A percentile compares a stretch with the other conserved stretches of the same genome.
Conservation (phyloP, 2,888 invertebrate genomes). For the Drosophila anomelani region DNA sequence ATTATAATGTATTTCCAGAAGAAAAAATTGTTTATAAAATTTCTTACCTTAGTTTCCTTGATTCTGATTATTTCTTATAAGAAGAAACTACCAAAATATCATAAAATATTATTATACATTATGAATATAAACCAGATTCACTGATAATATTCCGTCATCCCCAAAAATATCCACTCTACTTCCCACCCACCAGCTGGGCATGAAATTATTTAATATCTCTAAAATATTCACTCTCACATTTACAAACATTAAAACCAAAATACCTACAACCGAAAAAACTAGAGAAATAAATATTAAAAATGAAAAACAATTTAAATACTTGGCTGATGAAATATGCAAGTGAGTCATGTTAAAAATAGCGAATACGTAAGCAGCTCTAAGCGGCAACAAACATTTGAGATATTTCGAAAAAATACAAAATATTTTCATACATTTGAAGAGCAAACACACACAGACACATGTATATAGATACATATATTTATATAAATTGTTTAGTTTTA, state of each 20-base stretch:
- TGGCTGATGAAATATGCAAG: constrained; percentile 37
- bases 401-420: constrained; percentile 48
- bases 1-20: too few relatives aligned
- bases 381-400: constrained; percentile 64
- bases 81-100: not conserved
- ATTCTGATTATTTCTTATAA: not conserved
- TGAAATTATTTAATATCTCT: constrained; percentile 26
- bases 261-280: not conserved
- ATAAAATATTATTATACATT: not conserved
- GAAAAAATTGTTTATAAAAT: not conserved
- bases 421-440: constrained; percentile 38
- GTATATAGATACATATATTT: constrained; percentile 9
- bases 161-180: not conserved
- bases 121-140: not conserved
- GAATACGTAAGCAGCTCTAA: constrained; percentile 38
- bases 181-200: not conserved
- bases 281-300: constrained; percentile 24
- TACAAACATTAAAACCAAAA: constrained; percentile 6
- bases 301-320: constrained; percentile 46
- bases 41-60: not conserved
- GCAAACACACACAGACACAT: constrained; percentile 17
- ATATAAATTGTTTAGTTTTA: constrained; percentile 13
- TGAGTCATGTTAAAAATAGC: constrained; percentile 69
- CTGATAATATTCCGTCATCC: not conserved
- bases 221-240: constrained; percentile 12